Percentiles rank a stretch among this genome's conserved stretches.
Conservation (phyloP, 2,888 invertebrate species). For the Meteorus colon region DNA sequence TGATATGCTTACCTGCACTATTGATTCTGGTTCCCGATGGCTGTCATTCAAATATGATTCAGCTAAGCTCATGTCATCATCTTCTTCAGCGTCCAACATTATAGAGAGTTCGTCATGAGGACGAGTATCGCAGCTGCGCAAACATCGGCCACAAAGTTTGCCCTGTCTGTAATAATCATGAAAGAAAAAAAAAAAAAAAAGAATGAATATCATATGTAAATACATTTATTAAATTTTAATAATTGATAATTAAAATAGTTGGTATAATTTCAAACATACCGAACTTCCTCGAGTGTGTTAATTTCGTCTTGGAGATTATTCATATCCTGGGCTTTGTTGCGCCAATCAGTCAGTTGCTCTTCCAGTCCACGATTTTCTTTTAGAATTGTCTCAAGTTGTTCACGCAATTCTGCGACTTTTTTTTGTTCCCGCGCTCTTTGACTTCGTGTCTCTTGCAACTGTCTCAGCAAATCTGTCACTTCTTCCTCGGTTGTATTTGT, state of each 20-base stretch:
- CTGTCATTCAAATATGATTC: slow-evolving; percentile 68
- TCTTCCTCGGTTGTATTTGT: slow-evolving; percentile 66
- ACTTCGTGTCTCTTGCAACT: slow-evolving; percentile 82
- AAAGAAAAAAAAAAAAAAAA: not conserved
- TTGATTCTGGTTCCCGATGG: slow-evolving; percentile 59
- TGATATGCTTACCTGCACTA: slow-evolving; percentile 62
- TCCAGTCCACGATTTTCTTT: slow-evolving; percentile 83
- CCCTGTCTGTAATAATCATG: slow-evolving; percentile 79
- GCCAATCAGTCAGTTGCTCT: slow-evolving; percentile 80
- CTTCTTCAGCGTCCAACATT: slow-evolving; percentile 82
- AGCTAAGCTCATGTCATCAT: slow-evolving; percentile 82
- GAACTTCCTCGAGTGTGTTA: slow-evolving; percentile 88
- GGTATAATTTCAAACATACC: slow-evolving; percentile 74
- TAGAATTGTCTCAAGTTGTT: slow-evolving; percentile 82
- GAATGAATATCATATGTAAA: not conserved
- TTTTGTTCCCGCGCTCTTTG: slow-evolving; percentile 83
- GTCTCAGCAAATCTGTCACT: slow-evolving; percentile 77
- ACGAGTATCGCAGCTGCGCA: slow-evolving; percentile 79
- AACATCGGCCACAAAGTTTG: slow-evolving; percentile 86
- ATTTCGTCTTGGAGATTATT: slow-evolving; percentile 90
- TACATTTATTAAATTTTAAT: not conserved
- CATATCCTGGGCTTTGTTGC: slow-evolving; percentile 83
- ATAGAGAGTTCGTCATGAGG: slow-evolving; percentile 79
- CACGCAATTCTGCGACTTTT: slow-evolving; percentile 83
- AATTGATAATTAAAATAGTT: not conserved